These are phyloP conservation scores for Echinarachnius parma DNA, from an alignment of 53 echinoderm and acorn worm genomes.

Conservation along the genomic window DNA sequence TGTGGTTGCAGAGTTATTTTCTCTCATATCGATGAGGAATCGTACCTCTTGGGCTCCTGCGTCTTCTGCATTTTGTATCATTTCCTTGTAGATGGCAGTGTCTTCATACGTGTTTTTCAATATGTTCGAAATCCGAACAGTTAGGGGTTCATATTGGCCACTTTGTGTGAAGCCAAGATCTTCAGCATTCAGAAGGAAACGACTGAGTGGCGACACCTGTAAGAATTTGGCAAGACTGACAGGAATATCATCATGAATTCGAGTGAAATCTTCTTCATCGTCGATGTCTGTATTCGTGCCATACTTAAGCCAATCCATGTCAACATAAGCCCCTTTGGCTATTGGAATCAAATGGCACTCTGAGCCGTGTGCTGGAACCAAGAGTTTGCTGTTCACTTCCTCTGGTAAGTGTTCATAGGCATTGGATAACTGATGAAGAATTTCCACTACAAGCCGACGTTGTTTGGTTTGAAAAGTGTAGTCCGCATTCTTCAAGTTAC, in stretches of 20 bases:
- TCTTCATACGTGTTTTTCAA: slow-evolving; percentile 39
- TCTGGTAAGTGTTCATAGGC: background rate
- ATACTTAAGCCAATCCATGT: slow-evolving; percentile 37
- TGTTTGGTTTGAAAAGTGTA: slow-evolving; percentile 5
- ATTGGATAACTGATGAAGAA: slow-evolving; percentile 4
- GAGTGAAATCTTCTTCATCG: slow-evolving; percentile 26
- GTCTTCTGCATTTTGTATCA: slow-evolving; percentile 96
- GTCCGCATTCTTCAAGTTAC: background rate
- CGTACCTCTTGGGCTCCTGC: slow-evolving; percentile 84
- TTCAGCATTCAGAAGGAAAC: slow-evolving; percentile 34
- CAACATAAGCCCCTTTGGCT: slow-evolving; percentile 21
- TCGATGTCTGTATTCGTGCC: background rate
- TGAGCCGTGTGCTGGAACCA: slow-evolving; percentile 6
- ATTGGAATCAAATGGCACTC: slow-evolving; percentile 20
- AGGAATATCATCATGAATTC: slow-evolving; percentile 26
- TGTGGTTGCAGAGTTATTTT: slow-evolving; percentile 35
- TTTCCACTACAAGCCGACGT: slow-evolving; percentile 10
- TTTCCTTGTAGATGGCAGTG: slow-evolving; percentile 58
- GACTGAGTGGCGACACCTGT: slow-evolving; percentile 39
- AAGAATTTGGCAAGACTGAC: slow-evolving; percentile 34
- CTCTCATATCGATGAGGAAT: slow-evolving; percentile 78
- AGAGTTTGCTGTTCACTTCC: background rate
- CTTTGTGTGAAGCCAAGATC: slow-evolving; percentile 34
- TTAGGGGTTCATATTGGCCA: slow-evolving; percentile 57
- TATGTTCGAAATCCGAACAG: slow-evolving; percentile 50